Percentiles rank a stretch among this genome's conserved stretches.
These are phyloP conservation scores for Hydrotaea diabolus DNA, from an alignment of 2,888 invertebrate genomes.

Conservation along the genomic window DNA sequence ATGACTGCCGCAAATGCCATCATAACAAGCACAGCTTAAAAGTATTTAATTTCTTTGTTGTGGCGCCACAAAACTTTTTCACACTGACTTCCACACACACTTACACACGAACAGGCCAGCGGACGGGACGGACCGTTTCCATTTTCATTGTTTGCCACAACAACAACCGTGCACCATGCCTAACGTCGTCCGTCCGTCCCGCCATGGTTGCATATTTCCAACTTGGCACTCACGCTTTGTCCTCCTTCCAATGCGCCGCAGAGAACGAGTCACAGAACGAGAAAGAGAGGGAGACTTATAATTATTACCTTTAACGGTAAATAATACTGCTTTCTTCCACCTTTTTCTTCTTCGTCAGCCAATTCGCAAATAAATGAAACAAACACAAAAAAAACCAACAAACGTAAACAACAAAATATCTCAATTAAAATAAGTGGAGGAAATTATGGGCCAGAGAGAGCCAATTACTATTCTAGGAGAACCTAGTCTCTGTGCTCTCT, in stretches of 20 bases:
- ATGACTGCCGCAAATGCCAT: not conserved
- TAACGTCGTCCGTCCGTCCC: not conserved
- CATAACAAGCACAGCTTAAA: constrained; percentile 19
- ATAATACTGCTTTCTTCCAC: constrained; percentile 39
- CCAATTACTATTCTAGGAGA: not conserved
- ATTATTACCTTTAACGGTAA: constrained; percentile 60
- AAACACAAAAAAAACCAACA: not conserved
- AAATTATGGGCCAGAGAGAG: not conserved
- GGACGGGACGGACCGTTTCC: not conserved
- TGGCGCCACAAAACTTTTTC: constrained; percentile 37
- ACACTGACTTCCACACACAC: not conserved
- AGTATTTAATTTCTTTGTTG: constrained; percentile 40
- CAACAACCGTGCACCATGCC: constrained; percentile 11
- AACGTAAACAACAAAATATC: not conserved
- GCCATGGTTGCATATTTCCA: constrained; percentile 7
- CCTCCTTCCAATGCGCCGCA: not conserved
- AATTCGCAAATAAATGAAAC: not conserved
- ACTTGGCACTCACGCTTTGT: constrained; percentile 8
- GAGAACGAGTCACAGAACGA: not conserved
- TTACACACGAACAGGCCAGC: not conserved
- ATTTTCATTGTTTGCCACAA: constrained; percentile 31
- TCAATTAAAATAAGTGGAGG: constrained; percentile 15
- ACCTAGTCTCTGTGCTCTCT: too few species aligned
- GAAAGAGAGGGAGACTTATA: constrained; percentile 34
- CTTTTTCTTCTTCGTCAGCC: not conserved